phyloP scores from a whole-genome alignment of 2,113 vertebrate species.

The Pimephales promelas region DNA sequence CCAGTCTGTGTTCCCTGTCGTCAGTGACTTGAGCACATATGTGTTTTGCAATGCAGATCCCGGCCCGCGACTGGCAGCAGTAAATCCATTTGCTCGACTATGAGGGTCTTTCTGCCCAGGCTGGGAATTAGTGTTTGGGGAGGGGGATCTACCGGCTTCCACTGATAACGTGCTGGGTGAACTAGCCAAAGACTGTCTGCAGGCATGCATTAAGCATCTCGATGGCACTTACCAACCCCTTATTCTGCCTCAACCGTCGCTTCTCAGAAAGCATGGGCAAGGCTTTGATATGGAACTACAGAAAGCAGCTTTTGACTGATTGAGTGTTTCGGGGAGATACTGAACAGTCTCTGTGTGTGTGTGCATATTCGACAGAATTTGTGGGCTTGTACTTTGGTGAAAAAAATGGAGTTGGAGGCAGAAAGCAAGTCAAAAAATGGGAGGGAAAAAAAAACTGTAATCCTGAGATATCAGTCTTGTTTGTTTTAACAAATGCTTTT shows the following conservation, averaged over 20 bases:
- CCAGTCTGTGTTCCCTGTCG: slow-evolving; percentile 48
- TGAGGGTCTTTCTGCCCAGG: slow-evolving; percentile 52
- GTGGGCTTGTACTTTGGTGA: slow-evolving; percentile 12
- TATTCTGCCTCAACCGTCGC: slow-evolving; percentile 39
- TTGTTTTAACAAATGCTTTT: not conserved
- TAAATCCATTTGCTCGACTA: slow-evolving; percentile 63
- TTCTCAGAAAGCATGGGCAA: slow-evolving; percentile 29
- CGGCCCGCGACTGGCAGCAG: slow-evolving; percentile 57
- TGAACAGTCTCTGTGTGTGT: slow-evolving; percentile 32
- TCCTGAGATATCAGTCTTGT: not conserved
- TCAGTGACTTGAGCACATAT: slow-evolving; percentile 57
- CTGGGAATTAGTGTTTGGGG: slow-evolving; percentile 64
- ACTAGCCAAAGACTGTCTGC: slow-evolving; percentile 67
- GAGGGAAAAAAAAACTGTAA: not conserved
- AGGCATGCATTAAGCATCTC: slow-evolving; percentile 63
- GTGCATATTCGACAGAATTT: slow-evolving; percentile 10
- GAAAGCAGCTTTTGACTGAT: slow-evolving; percentile 55
- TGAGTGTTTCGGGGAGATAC: slow-evolving; percentile 51
- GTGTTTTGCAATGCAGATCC: slow-evolving; percentile 67
- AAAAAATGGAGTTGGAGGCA: not conserved
- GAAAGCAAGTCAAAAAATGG: not conserved
- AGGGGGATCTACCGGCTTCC: slow-evolving; percentile 63
- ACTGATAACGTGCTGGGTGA: slow-evolving; percentile 65
- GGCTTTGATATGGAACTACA: slow-evolving; percentile 57
- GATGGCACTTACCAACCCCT: slow-evolving; percentile 43